A percentile compares a stretch with the other conserved stretches of the same genome.
These are phyloP conservation scores for Parnassius glacialis DNA, from an alignment of 2,888 invertebrate species.

Conservation along the genomic window DNA sequence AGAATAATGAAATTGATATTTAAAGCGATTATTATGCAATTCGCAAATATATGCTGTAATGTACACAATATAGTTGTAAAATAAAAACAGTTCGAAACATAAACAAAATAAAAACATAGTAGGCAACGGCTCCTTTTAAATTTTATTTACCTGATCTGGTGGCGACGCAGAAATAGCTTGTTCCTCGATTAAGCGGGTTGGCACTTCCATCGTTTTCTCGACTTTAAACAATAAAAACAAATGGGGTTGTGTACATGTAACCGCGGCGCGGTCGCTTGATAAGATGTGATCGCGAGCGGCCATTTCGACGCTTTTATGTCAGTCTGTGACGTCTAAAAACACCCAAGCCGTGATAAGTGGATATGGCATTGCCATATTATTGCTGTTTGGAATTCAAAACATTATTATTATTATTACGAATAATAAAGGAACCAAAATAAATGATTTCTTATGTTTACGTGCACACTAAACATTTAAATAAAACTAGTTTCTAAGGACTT, in stretches of 20 bases:
- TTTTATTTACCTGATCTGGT: conserved; percentile 47
- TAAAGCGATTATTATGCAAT: not conserved
- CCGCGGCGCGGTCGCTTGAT: conserved; percentile 20
- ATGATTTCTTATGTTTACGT: too few relatives aligned
- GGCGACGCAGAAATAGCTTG: conserved; percentile 46
- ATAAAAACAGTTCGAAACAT: not conserved
- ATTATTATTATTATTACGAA: too few relatives aligned
- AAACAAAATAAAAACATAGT: not conserved
- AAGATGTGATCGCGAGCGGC: conserved; percentile 59
- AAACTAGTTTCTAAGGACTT: too few relatives aligned
- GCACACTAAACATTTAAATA: too few relatives aligned
- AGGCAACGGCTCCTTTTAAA: not conserved
- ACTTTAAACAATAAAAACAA: not conserved
- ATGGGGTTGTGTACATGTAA: conserved; percentile 20
- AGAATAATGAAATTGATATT: too few relatives aligned
- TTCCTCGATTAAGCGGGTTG: conserved; percentile 26
- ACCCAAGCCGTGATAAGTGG: conserved; percentile 1
- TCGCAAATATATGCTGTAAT: conserved; percentile 12
- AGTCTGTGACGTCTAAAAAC: not conserved
- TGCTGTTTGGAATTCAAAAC: too few relatives aligned
- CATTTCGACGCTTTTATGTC: conserved; percentile 44
- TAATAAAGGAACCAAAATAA: too few relatives aligned
- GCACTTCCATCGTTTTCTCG: conserved; percentile 38
- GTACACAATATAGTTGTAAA: not conserved
- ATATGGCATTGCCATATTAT: conserved; percentile 7